Percentiles rank a stretch among this genome's conserved stretches.
Evolutionary conservation across 1,140 invertebrate genomes (phyloP).

Genomic region (Macrostomum lignano): DNA sequence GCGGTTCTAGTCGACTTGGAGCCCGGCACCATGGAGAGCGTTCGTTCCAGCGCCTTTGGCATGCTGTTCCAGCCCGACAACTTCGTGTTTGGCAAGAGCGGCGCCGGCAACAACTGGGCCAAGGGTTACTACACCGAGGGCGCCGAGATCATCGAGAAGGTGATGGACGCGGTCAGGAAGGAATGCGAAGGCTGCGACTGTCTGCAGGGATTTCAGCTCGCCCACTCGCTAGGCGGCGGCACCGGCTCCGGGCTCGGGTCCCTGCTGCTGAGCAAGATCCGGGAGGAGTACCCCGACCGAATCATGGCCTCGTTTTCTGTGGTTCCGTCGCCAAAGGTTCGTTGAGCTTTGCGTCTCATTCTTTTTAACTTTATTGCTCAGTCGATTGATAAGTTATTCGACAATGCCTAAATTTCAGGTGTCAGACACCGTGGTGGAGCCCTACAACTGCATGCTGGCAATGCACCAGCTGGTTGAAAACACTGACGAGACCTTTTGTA

Average conservation of each 20-base stretch:
- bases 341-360: constrained; percentile 48
- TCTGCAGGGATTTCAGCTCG: constrained; percentile 28
- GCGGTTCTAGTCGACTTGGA: constrained; percentile 55
- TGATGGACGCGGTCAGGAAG: constrained; percentile 49
- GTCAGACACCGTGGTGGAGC: constrained; percentile 17
- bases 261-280: constrained; percentile 18
- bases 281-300: constrained; percentile 40
- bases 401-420: constrained; percentile 13
- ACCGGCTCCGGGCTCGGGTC: constrained; percentile 14
- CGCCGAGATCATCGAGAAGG: constrained; percentile 51
- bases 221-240: constrained; percentile 30
- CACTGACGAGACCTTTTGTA: constrained; percentile 23
- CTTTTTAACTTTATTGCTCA: no score
- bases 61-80: constrained; percentile 60
- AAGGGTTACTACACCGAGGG: constrained; percentile 80
- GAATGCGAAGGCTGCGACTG: constrained; percentile 44
- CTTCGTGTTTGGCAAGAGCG: constrained; percentile 47
- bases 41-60: constrained; percentile 53
- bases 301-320: constrained; percentile 60
- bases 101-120: constrained; percentile 58
- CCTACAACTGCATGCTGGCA: constrained; percentile 7
- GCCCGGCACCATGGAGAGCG: constrained; percentile 66
- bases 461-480: constrained; percentile 12
- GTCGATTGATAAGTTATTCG: no score
- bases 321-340: constrained; percentile 32